Conservation (phyloP, 2,113 vertebrate genomes). For the Amphiprion percula region DNA sequence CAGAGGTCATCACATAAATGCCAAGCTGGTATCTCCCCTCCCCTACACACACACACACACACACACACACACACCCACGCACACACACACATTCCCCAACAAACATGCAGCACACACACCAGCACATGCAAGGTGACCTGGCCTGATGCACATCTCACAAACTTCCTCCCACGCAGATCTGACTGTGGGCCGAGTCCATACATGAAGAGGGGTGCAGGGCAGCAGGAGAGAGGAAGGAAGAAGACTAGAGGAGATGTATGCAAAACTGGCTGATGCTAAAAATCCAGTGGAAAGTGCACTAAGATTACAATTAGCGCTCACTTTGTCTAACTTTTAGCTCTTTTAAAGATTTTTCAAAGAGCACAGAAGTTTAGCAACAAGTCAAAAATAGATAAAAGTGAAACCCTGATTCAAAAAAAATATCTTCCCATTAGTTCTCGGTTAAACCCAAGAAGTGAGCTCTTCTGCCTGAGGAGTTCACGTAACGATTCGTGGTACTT, state of each 20-base stretch:
- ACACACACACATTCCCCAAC: not conserved
- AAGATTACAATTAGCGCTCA: not conserved
- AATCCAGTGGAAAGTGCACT: not conserved
- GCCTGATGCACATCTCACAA: constrained; percentile 42
- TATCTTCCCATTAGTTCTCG: not conserved
- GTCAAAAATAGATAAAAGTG: constrained; percentile 2
- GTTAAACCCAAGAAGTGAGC: not conserved
- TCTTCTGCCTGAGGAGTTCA: not conserved
- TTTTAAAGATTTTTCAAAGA: not conserved
- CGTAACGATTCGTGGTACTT: not conserved
- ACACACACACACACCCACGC: constrained; percentile 6
- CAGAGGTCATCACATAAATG: constrained; percentile 69
- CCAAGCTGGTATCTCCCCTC: constrained; percentile 34
- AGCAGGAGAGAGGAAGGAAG: not conserved
- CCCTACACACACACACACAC: not conserved
- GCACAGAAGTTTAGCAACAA: not conserved
- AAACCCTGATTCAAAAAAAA: not conserved
- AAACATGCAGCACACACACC: constrained; percentile 33
- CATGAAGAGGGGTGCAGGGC: constrained; percentile 17
- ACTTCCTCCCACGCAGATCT: constrained; percentile 47
- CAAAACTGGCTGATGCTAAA: not conserved
- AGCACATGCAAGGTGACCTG: constrained; percentile 48
- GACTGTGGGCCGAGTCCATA: constrained; percentile 6
- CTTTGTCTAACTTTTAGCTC: too few relatives aligned
- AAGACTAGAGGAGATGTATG: not conserved